These are phyloP conservation scores for Apantesis nais DNA, from an alignment of 2,888 invertebrate genomes.

Conservation along the genomic window DNA sequence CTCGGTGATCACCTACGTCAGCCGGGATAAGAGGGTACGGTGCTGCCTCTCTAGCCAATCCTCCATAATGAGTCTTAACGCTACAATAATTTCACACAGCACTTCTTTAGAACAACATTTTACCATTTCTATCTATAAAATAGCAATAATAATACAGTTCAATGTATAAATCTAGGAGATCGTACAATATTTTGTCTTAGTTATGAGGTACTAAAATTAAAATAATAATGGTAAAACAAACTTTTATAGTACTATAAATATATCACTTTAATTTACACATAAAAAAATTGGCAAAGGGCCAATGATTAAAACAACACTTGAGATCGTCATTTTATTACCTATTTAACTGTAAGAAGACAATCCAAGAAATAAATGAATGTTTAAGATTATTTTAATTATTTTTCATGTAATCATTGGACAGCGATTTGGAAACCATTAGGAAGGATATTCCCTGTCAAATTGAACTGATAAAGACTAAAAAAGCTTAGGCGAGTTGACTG, in stretches of 20 bases:
- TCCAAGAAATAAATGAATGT: not conserved
- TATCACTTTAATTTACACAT: slow-evolving; percentile 24
- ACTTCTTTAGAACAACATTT: not conserved
- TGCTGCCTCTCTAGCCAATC: too few species aligned
- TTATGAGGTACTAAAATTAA: slow-evolving; percentile 23
- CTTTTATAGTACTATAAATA: slow-evolving; percentile 20
- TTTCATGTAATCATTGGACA: not conserved
- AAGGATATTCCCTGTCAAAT: too few species aligned
- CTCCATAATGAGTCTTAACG: too few species aligned
- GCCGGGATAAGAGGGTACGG: too few species aligned
- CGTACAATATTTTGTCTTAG: slow-evolving; percentile 11
- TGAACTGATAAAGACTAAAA: too few species aligned
- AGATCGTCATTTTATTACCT: not conserved
- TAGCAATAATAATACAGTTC: not conserved
- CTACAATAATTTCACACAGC: too few species aligned
- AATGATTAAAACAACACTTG: slow-evolving; percentile 1
- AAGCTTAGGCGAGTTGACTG: too few species aligned
- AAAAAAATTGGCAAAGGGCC: slow-evolving; percentile 24
- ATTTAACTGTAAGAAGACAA: not conserved
- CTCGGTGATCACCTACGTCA: too few species aligned
- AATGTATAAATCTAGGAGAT: not conserved
- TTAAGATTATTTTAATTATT: not conserved
- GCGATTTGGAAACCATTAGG: too few species aligned
- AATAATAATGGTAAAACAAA: slow-evolving; percentile 28
- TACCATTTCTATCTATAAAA: too few species aligned